Evolutionary conservation across 2,888 invertebrate species (phyloP).

Genomic region (Mesopsocus fuscifrons): DNA sequence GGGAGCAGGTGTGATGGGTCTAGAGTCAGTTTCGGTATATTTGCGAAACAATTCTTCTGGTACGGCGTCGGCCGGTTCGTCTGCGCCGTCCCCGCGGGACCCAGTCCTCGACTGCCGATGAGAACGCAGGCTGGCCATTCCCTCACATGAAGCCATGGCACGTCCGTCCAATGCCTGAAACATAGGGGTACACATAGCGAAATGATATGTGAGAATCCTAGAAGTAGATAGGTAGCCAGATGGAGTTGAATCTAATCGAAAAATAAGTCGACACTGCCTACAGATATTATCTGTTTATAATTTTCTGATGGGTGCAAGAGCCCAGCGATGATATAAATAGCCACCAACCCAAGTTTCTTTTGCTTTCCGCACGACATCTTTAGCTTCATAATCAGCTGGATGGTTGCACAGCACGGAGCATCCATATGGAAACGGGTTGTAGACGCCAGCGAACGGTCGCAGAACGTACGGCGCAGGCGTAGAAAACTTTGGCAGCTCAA

Average conservation of each 20-base stretch:
- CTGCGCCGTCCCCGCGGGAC: constrained; percentile 21
- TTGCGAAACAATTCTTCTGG: constrained; percentile 28
- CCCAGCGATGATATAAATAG: no score
- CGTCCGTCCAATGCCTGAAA: neutral
- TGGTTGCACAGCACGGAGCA: constrained; percentile 75
- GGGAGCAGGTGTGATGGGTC: constrained; percentile 62
- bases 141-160: neutral
- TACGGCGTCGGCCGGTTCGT: constrained; percentile 20
- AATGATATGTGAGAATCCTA: no score
- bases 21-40: constrained; percentile 69
- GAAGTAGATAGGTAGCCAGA: no score
- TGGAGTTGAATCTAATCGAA: no score
- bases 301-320: no score
- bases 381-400: constrained; percentile 54
- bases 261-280: no score
- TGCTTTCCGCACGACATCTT: constrained; percentile 46
- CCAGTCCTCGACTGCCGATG: neutral
- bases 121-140: neutral
- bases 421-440: constrained; percentile 59
- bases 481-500: constrained; percentile 35
- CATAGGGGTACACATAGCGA: no score
- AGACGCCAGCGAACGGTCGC: constrained; percentile 60
- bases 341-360: constrained; percentile 46
- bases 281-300: no score
- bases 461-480: constrained; percentile 52